Conservation (phyloP, 2,797 vertebrate genomes). For the Oreonectes daqikongensis region DNA sequence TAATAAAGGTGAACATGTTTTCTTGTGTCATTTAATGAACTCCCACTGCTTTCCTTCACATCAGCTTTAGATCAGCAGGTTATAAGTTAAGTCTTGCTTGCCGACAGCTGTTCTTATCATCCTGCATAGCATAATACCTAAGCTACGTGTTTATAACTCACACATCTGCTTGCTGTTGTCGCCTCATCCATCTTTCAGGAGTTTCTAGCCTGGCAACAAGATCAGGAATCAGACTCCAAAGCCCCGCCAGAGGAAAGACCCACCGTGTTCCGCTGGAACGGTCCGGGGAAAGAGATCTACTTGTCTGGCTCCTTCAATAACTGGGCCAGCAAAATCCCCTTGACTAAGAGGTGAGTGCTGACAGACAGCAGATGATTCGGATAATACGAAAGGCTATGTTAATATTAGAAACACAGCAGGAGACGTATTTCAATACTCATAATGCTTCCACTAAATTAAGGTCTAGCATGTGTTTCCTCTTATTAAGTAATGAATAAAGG, state of each 20-base stretch:
- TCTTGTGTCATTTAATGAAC: not conserved
- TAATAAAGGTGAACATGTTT: no score
- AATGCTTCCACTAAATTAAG: not conserved
- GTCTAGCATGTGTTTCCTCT: not conserved
- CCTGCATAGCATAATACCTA: not conserved
- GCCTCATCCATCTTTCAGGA: constrained; percentile 74
- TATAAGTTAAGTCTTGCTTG: not conserved
- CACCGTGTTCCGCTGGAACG: constrained; percentile 92
- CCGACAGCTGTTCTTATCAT: not conserved
- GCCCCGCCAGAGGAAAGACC: constrained; percentile 82
- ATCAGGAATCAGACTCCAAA: constrained; percentile 87
- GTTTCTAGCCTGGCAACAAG: constrained; percentile 93
- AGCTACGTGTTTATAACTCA: not conserved
- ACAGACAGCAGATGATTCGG: constrained; percentile 18
- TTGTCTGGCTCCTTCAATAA: constrained; percentile 97
- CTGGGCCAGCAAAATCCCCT: constrained; percentile 93
- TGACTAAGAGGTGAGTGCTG: constrained; percentile 86
- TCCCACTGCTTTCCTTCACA: not conserved
- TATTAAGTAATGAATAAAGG: not conserved
- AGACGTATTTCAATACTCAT: not conserved
- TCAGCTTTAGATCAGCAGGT: not conserved
- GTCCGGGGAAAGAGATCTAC: constrained; percentile 90
- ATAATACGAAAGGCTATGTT: not conserved
- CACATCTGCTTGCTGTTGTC: not conserved
- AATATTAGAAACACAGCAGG: constrained; percentile 1